Evolutionary conservation across 1,140 invertebrate species (phyloP).

Genomic region (Oncopodura yosiiana): DNA sequence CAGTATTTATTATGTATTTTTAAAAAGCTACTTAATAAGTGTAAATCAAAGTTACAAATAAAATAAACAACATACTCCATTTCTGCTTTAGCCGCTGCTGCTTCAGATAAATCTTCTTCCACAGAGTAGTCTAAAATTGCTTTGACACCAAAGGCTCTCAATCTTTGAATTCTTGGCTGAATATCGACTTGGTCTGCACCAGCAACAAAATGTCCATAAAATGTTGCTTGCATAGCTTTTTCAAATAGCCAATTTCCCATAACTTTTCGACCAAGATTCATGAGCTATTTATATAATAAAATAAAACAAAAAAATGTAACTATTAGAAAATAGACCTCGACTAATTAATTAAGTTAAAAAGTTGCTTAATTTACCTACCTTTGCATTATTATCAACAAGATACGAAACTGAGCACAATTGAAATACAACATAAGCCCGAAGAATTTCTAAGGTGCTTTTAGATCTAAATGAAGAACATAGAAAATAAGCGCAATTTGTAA

Average conservation of each 20-base stretch:
- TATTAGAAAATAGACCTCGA: neutral
- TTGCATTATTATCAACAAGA: constrained; percentile 88
- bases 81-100: constrained; percentile 80
- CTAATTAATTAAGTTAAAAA: neutral
- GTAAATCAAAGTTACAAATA: neutral
- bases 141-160: constrained; percentile 92
- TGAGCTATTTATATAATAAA: constrained; percentile 57
- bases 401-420: constrained; percentile 79
- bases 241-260: constrained; percentile 78
- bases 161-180: constrained; percentile 66
- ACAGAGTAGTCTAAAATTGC: constrained; percentile 97
- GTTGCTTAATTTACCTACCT: constrained; percentile 54
- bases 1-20: neutral
- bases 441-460: constrained; percentile 86
- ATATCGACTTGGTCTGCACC: constrained; percentile 84
- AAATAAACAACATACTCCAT: constrained; percentile 57
- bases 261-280: constrained; percentile 69
- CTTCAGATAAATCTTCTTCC: constrained; percentile 88
- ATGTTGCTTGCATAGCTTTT: constrained; percentile 81
- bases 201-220: constrained; percentile 98
- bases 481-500: no score
- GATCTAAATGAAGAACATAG: no score
- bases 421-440: constrained; percentile 87
- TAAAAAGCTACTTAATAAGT: neutral
- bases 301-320: constrained; percentile 31